Conservation (phyloP, 2,888 invertebrate species). For the Ditylenchus weischeri region DNA sequence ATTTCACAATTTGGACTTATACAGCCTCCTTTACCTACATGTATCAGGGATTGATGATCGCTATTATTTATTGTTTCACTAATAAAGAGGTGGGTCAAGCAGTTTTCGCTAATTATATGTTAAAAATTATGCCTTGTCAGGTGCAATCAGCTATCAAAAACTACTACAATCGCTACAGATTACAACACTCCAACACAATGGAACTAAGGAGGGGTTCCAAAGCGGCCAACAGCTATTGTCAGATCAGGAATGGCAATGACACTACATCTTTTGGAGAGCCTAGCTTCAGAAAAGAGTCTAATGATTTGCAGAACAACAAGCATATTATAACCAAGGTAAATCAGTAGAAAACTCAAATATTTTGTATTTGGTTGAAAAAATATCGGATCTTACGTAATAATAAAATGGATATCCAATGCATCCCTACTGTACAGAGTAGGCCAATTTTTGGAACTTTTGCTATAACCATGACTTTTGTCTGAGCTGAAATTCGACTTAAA, state of each 20-base stretch:
- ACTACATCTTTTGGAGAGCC: constrained; percentile 33
- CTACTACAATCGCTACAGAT: constrained; percentile 51
- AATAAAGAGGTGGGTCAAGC: constrained; percentile 60
- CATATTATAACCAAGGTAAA: too few relatives aligned
- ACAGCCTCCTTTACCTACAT: constrained; percentile 57
- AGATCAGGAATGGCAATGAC: constrained; percentile 48
- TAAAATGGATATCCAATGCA: too few relatives aligned
- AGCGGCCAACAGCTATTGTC: constrained; percentile 50
- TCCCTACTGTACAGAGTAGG: too few relatives aligned
- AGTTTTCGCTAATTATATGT: neutral
- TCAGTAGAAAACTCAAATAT: too few relatives aligned
- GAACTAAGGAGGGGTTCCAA: constrained; percentile 54
- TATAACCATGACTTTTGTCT: too few relatives aligned
- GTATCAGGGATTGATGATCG: constrained; percentile 63
- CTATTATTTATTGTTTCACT: constrained; percentile 63
- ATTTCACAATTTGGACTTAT: constrained; percentile 42
- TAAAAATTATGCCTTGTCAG: constrained; percentile 29
- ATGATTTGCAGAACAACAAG: too few relatives aligned
- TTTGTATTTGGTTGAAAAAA: too few relatives aligned
- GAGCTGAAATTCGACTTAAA: too few relatives aligned
- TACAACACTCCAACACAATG: constrained; percentile 49
- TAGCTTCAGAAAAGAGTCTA: constrained; percentile 18
- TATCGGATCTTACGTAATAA: too few relatives aligned
- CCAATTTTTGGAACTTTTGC: too few relatives aligned
- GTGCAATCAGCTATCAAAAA: constrained; percentile 52